A percentile compares a stretch with the other conserved stretches of the same genome.
These are phyloP conservation scores for Danio tinwini DNA, from an alignment of 2,797 vertebrate genomes.

Conservation along the genomic window DNA sequence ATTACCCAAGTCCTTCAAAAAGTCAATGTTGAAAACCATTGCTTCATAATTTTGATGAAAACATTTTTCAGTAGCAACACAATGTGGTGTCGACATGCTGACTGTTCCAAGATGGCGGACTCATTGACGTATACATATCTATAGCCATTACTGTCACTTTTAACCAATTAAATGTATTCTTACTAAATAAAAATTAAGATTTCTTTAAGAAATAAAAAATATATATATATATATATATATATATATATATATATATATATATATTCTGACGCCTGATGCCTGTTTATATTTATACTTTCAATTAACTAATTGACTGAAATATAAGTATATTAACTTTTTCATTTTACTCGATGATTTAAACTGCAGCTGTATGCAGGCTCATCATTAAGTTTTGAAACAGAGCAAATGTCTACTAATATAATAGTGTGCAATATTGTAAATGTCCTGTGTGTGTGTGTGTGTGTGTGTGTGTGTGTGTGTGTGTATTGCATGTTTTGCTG, in stretches of 20 bases:
- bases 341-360: not conserved
- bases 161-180: not conserved
- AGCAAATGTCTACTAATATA: not conserved
- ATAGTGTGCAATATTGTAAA: not conserved
- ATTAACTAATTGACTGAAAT: not conserved
- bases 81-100: too few species aligned
- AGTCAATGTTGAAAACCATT: not conserved
- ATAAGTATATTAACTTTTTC: not conserved
- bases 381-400: constrained; percentile 1
- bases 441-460: not conserved
- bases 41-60: not conserved
- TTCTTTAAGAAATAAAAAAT: too few species aligned
- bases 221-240: too few species aligned
- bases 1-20: too few species aligned
- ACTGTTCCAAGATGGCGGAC: too few species aligned
- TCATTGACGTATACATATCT: not conserved
- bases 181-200: too few species aligned
- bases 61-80: too few species aligned
- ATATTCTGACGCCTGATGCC: not conserved
- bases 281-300: not conserved
- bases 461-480: not conserved
- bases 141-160: not conserved
- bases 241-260: too few species aligned
- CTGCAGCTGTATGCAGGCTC: not conserved
- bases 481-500: constrained; percentile 14